phyloP scores from a whole-genome alignment of 2,113 vertebrate genomes.

The Daphoenositta chrysoptera region DNA sequence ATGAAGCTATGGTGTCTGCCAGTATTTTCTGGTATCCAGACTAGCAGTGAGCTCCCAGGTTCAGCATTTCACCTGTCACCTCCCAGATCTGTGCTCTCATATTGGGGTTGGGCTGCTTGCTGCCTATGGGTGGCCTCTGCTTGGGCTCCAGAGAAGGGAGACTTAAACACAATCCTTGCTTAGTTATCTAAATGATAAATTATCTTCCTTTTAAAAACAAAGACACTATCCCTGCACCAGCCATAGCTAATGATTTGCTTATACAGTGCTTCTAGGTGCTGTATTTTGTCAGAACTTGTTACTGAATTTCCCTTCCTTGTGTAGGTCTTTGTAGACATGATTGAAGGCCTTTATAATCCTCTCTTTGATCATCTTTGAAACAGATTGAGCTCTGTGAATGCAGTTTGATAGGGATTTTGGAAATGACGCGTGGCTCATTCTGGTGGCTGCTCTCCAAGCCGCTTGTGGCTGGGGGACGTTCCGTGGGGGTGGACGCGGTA shows the following conservation, averaged over 20 bases:
- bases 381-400: neutral
- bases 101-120: neutral
- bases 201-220: neutral
- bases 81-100: neutral
- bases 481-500: rapidly evolving
- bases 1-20: neutral
- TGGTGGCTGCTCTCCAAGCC: neutral
- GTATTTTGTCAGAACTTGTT: neutral
- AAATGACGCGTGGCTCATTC: neutral
- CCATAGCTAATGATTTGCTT: neutral
- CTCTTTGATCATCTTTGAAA: neutral
- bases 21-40: neutral
- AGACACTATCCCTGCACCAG: neutral
- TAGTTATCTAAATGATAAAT: neutral
- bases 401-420: neutral
- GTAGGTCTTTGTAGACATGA: neutral
- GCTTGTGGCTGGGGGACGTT: neutral
- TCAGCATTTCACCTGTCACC: neutral
- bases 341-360: neutral
- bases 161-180: neutral
- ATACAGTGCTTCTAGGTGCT: neutral
- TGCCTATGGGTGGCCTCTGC: neutral
- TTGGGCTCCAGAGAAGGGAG: neutral
- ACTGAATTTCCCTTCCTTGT: neutral
- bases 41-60: neutral